These are phyloP conservation scores for Drosophila subquinaria DNA, from an alignment of 2,888 invertebrate species.

Conservation along the genomic window DNA sequence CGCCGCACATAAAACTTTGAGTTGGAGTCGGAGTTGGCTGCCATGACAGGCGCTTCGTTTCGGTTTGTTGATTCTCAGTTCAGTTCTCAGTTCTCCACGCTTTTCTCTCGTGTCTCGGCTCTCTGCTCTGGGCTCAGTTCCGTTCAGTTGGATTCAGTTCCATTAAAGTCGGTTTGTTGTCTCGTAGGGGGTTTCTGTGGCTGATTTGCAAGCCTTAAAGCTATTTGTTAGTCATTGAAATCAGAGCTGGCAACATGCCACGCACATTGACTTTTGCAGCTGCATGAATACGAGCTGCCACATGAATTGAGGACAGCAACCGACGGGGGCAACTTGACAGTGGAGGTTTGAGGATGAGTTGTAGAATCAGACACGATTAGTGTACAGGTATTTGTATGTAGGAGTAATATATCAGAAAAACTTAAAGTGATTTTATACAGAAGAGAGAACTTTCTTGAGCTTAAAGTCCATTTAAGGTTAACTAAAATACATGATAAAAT, in stretches of 20 bases:
- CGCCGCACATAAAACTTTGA: conserved; percentile 39
- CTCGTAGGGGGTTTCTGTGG: conserved; percentile 44
- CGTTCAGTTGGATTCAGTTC: conserved; percentile 38
- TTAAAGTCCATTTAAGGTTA: too few relatives aligned
- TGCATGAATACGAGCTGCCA: conserved; percentile 36
- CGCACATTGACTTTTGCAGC: conserved; percentile 73
- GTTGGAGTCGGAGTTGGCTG: conserved; percentile 27
- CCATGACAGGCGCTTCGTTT: conserved; percentile 59
- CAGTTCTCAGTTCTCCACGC: conserved; percentile 3
- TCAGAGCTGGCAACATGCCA: conserved; percentile 64
- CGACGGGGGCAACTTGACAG: background rate
- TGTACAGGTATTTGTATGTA: conserved; percentile 35
- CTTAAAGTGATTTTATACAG: background rate
- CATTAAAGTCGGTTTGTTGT: conserved; percentile 72
- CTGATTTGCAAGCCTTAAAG: conserved; percentile 73
- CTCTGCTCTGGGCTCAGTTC: conserved; percentile 12
- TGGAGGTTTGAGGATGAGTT: conserved; percentile 5
- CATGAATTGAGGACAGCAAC: background rate
- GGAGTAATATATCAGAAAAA: background rate
- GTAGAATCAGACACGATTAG: conserved; percentile 7
- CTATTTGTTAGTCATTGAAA: conserved; percentile 71
- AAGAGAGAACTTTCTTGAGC: too few relatives aligned
- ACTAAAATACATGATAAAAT: too few relatives aligned
- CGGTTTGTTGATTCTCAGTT: conserved; percentile 68
- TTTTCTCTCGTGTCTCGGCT: conserved; percentile 15